phyloP scores from a whole-genome alignment of 1,140 invertebrate species.

The Drosophila lacertosa region DNA sequence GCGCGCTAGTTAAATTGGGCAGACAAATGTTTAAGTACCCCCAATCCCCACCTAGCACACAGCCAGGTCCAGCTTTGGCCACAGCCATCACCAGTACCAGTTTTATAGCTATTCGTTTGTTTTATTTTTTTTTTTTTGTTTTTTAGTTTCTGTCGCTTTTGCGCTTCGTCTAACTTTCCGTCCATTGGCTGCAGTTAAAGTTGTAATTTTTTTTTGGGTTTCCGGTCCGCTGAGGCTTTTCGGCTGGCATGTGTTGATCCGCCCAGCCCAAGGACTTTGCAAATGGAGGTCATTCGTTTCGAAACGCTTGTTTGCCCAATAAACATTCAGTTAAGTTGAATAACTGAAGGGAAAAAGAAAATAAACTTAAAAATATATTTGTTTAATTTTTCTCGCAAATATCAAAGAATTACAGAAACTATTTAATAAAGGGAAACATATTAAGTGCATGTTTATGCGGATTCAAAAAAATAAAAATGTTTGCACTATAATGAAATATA shows the following conservation, averaged over 20 bases:
- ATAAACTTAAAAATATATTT: not conserved
- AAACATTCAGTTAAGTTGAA: constrained; percentile 21
- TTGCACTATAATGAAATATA: too few relatives aligned
- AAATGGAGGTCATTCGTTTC: constrained; percentile 26
- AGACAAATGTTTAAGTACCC: constrained; percentile 58
- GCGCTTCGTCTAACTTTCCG: constrained; percentile 36
- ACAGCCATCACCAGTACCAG: not conserved
- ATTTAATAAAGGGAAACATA: not conserved
- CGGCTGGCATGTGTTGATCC: constrained; percentile 30
- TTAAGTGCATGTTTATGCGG: too few relatives aligned
- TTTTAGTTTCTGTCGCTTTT: constrained; percentile 18
- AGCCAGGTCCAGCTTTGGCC: not conserved
- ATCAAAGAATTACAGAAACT: too few relatives aligned
- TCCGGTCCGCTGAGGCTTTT: constrained; percentile 29
- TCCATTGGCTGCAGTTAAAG: constrained; percentile 39
- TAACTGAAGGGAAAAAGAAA: constrained; percentile 2
- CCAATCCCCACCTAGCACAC: not conserved
- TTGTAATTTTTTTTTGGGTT: constrained; percentile 34
- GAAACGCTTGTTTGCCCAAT: constrained; percentile 24
- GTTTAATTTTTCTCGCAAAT: too few relatives aligned
- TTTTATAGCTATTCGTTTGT: not conserved
- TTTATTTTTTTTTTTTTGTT: not conserved
- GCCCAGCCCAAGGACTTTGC: constrained; percentile 6
- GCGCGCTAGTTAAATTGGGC: constrained; percentile 63
- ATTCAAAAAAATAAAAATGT: too few relatives aligned